Conservation (phyloP, 2,113 vertebrate genomes). For the Meriones unguiculatus region DNA sequence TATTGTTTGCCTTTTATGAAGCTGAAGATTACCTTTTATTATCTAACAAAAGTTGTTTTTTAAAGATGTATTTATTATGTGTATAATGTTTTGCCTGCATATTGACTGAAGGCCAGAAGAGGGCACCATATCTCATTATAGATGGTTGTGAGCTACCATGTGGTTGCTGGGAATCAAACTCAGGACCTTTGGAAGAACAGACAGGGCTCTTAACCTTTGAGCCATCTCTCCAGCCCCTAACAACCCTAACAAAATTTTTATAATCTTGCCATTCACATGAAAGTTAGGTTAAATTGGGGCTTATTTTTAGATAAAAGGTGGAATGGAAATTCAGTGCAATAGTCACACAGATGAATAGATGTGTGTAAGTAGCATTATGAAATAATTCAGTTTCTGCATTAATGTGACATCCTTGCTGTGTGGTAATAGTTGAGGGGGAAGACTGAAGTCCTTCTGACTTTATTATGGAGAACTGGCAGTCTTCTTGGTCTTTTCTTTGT, state of each 20-base stretch:
- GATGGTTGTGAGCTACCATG: no score
- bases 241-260: conserved; percentile 30
- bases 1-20: conserved; percentile 6
- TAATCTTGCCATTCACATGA: conserved; percentile 22
- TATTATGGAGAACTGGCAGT: not conserved
- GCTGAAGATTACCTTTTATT: conserved; percentile 37
- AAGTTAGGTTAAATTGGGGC: conserved; percentile 32
- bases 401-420: not conserved
- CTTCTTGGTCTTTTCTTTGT: not conserved
- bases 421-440: not conserved
- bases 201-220: no score
- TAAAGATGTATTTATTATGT: no score
- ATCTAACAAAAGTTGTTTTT: conserved; percentile 19
- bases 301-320: conserved; percentile 23
- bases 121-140: no score
- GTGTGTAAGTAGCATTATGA: not conserved
- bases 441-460: not conserved
- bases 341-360: not conserved
- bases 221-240: no score
- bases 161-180: no score
- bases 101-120: no score
- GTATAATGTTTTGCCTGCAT: no score
- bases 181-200: no score
- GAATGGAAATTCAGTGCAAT: conserved; percentile 15
- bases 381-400: not conserved